Evolutionary conservation across 2,888 invertebrate species (phyloP).

Genomic region (Leptogaster cylindrica): DNA sequence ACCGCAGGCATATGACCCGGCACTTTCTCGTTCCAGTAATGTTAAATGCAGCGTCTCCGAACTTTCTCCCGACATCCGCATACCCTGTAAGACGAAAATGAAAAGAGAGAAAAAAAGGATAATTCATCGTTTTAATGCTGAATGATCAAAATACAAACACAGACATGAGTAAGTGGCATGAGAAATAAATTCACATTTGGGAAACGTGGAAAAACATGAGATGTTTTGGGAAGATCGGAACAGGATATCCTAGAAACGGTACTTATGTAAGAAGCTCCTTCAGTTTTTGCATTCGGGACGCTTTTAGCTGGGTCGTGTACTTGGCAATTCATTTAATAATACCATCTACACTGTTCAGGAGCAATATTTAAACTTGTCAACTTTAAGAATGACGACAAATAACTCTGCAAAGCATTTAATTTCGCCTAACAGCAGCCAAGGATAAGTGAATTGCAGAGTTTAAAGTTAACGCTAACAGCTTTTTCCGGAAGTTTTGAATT

Average conservation of each 20-base stretch:
- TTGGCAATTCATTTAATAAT: conserved; percentile 25
- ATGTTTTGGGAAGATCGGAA: not conserved
- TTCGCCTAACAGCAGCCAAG: not conserved
- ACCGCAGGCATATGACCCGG: conserved; percentile 81
- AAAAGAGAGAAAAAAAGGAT: conserved; percentile 22
- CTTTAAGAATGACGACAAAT: conserved; percentile 2
- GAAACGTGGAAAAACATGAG: not conserved
- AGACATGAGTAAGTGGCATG: conserved; percentile 1
- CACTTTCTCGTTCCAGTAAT: conserved; percentile 72
- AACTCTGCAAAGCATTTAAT: conserved; percentile 22
- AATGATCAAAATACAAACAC: conserved; percentile 34
- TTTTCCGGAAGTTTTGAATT: no score
- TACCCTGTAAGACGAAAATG: conserved; percentile 57
- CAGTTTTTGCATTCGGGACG: conserved; percentile 13
- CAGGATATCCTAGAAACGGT: not conserved
- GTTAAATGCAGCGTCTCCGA: conserved; percentile 70
- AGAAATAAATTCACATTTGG: conserved; percentile 15
- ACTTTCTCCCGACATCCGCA: conserved; percentile 63
- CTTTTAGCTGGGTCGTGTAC: conserved; percentile 14
- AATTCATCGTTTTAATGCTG: conserved; percentile 31
- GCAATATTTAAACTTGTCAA: conserved; percentile 29
- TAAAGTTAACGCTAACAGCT: no score
- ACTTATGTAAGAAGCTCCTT: not conserved
- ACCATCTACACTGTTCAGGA: conserved; percentile 16
- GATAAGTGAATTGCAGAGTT: no score